Evolutionary conservation across 1,140 invertebrate genomes (phyloP).

Genomic region (Drosophila burlai): DNA sequence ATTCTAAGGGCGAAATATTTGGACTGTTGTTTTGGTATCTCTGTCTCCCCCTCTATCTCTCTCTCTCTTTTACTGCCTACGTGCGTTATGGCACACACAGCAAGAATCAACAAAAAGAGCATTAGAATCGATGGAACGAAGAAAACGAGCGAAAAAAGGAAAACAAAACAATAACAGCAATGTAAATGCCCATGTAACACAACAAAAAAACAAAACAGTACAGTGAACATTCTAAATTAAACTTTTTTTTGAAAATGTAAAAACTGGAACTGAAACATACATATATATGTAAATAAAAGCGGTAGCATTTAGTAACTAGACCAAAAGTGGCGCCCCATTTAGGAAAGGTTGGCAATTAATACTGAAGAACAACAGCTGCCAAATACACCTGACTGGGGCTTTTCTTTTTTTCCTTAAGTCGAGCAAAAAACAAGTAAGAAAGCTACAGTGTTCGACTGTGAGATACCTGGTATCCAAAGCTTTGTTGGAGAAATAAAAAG

Average conservation of each 20-base stretch:
- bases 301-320: not conserved
- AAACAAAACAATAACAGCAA: constrained; percentile 26
- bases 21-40: constrained; percentile 13
- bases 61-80: constrained; percentile 46
- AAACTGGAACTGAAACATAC: not conserved
- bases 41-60: not conserved
- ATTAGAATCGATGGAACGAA: constrained; percentile 42
- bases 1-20: constrained; percentile 54
- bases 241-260: not conserved
- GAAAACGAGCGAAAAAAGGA: constrained; percentile 26
- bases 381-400: not conserved
- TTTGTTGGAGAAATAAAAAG: too few species aligned
- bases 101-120: constrained; percentile 46
- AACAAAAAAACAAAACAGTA: constrained; percentile 2
- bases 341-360: not conserved
- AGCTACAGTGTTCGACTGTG: too few species aligned
- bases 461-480: too few species aligned
- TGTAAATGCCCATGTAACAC: constrained; percentile 21
- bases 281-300: not conserved
- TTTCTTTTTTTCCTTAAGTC: too few species aligned
- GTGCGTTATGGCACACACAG: constrained; percentile 66
- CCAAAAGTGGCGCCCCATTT: too few species aligned
- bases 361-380: not conserved
- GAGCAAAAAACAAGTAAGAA: too few species aligned
- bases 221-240: constrained; percentile 10